Percentiles rank a stretch among this genome's conserved stretches.
phyloP scores from a whole-genome alignment of 23 tunicate genomes.

The Botrylloides violaceus region DNA sequence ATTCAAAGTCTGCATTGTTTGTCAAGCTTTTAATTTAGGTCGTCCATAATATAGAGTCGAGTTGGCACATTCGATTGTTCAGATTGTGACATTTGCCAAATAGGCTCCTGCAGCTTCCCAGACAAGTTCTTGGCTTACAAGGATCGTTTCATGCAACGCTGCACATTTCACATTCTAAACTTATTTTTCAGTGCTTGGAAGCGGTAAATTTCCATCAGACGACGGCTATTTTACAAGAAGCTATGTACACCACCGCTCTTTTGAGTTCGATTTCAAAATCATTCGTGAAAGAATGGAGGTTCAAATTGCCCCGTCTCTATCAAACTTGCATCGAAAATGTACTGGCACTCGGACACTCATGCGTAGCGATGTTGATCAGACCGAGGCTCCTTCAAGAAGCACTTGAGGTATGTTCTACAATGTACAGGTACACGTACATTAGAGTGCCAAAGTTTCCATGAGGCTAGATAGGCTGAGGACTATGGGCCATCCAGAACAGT shows the following conservation, averaged over 20 bases:
- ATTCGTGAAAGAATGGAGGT: conserved; percentile 60
- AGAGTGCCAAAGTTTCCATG: not conserved
- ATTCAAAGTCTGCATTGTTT: not conserved
- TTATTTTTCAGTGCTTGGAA: conserved; percentile 56
- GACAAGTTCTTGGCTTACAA: too few relatives aligned
- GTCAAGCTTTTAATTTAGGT: not conserved
- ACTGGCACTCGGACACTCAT: conserved; percentile 41
- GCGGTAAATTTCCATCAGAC: conserved; percentile 35
- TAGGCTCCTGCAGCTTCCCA: too few relatives aligned
- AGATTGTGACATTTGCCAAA: too few relatives aligned
- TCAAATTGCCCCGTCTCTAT: conserved; percentile 37
- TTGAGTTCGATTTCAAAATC: conserved; percentile 25
- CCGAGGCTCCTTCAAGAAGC: conserved; percentile 66
- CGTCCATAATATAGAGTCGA: too few relatives aligned
- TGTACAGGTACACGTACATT: not conserved
- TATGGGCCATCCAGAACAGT: too few relatives aligned
- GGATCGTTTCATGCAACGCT: not conserved
- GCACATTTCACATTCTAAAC: too few relatives aligned
- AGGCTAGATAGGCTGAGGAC: too few relatives aligned
- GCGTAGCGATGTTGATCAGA: conserved; percentile 69
- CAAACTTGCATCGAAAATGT: conserved; percentile 23
- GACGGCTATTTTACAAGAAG: conserved; percentile 44
- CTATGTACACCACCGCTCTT: conserved; percentile 36
- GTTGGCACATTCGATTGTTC: too few relatives aligned
- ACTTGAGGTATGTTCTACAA: conserved; percentile 36